phyloP scores from a whole-genome alignment of 2,888 invertebrate genomes.

The Spialia ferax region DNA sequence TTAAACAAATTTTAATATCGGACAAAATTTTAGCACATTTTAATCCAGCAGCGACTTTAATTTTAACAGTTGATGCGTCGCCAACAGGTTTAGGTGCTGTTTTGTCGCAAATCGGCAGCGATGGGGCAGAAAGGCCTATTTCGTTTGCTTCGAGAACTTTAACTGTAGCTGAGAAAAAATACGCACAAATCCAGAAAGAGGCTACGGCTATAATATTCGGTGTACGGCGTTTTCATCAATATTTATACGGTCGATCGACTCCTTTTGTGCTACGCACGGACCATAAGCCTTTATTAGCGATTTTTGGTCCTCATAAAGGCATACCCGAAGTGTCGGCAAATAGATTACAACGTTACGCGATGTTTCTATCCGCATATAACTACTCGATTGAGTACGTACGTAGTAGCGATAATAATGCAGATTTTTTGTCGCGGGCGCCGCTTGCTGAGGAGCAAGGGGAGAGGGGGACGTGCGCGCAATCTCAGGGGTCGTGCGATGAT shows the following conservation, averaged over 20 bases:
- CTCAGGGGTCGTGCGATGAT: conserved; percentile 16
- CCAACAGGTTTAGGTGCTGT: conserved; percentile 39
- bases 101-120: conserved; percentile 40
- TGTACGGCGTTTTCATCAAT: conserved; percentile 21
- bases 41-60: conserved; percentile 26
- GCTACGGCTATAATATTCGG: conserved; percentile 25
- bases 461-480: not conserved
- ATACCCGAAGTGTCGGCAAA: conserved; percentile 43
- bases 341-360: conserved; percentile 49
- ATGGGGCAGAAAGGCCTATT: conserved; percentile 43
- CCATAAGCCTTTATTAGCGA: conserved; percentile 49
- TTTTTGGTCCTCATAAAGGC: conserved; percentile 45
- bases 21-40: conserved; percentile 38
- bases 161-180: conserved; percentile 45
- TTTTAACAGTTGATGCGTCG: conserved; percentile 42
- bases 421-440: conserved; percentile 43
- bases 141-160: conserved; percentile 49
- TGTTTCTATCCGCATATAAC: conserved; percentile 43
- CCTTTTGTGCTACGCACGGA: conserved; percentile 48
- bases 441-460: conserved; percentile 6
- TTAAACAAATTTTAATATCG: conserved; percentile 37
- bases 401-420: conserved; percentile 42
- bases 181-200: conserved; percentile 43
- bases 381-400: conserved; percentile 37
- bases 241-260: conserved; percentile 43